Evolutionary conservation across 1,140 invertebrate genomes (phyloP).

Genomic region (Teleogryllus occipitalis): DNA sequence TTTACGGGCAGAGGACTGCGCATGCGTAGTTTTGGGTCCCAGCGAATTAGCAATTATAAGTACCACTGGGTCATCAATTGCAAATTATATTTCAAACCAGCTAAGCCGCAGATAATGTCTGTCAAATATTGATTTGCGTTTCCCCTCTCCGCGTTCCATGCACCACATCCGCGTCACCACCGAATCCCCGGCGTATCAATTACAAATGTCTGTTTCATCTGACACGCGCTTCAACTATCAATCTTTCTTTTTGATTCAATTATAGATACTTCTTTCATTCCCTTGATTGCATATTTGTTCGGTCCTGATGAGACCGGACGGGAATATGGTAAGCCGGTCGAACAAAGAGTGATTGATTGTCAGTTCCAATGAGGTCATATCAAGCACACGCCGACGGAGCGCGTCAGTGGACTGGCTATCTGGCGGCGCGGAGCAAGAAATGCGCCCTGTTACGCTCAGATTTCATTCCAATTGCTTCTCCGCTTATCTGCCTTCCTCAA

Average conservation of each 20-base stretch:
- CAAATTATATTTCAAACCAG: not conserved
- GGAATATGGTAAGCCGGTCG: not conserved
- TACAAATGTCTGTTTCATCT: conserved; percentile 1
- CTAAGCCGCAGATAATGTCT: not conserved
- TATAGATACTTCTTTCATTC: conserved; percentile 1
- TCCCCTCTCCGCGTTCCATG: not conserved
- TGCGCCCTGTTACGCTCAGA: too few species aligned
- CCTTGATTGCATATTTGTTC: conserved; percentile 1
- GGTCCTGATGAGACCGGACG: not conserved
- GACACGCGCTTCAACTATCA: not conserved
- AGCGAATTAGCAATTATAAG: not conserved
- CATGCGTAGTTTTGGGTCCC: too few species aligned
- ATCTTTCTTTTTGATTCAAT: conserved; percentile 6
- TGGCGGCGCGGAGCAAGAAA: too few species aligned
- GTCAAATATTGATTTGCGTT: not conserved
- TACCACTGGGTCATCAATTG: not conserved
- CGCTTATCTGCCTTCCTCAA: too few species aligned
- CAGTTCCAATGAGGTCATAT: not conserved
- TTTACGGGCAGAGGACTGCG: too few species aligned
- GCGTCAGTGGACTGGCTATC: too few species aligned
- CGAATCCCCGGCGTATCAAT: not conserved
- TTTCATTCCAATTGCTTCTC: too few species aligned
- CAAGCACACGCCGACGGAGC: not conserved
- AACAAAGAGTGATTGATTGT: not conserved
- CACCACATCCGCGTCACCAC: not conserved